Conservation (phyloP, 2,113 vertebrate genomes). For the Ptyas mucosa region DNA sequence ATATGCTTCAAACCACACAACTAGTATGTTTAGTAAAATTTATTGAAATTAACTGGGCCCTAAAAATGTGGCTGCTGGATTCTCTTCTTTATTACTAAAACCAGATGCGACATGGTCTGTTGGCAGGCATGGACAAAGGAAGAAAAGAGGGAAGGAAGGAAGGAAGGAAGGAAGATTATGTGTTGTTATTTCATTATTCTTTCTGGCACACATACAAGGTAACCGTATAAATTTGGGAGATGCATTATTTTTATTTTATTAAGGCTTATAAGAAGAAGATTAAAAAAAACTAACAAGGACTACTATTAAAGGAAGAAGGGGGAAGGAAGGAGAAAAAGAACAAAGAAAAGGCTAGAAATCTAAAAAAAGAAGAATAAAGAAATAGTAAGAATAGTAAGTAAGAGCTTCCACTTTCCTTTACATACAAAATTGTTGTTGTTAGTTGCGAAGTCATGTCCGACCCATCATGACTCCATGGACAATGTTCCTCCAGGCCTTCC, state of each 20-base stretch:
- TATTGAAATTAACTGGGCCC: constrained; percentile 33
- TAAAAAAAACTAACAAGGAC: neutral
- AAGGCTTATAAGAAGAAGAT: neutral
- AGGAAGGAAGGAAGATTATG: neutral
- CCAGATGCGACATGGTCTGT: constrained; percentile 1
- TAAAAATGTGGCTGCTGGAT: constrained; percentile 26
- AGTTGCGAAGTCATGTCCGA: too few relatives aligned
- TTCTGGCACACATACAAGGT: neutral
- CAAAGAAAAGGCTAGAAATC: neutral
- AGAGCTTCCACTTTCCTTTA: neutral
- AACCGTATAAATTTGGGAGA: neutral
- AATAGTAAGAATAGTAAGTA: neutral
- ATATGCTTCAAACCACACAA: constrained; percentile 37
- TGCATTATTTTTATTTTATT: neutral
- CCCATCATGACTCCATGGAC: too few relatives aligned
- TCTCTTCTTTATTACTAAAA: constrained; percentile 1
- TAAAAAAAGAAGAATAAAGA: neutral
- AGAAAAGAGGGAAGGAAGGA: neutral
- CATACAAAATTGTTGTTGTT: neutral
- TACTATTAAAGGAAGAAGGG: neutral
- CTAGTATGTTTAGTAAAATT: constrained; percentile 36
- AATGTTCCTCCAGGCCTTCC: too few relatives aligned
- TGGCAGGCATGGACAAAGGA: constrained; percentile 3
- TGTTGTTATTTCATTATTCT: neutral
- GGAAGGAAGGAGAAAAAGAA: neutral